These are phyloP conservation scores for Picus viridis DNA, from an alignment of 2,797 vertebrate species.

Conservation along the genomic window DNA sequence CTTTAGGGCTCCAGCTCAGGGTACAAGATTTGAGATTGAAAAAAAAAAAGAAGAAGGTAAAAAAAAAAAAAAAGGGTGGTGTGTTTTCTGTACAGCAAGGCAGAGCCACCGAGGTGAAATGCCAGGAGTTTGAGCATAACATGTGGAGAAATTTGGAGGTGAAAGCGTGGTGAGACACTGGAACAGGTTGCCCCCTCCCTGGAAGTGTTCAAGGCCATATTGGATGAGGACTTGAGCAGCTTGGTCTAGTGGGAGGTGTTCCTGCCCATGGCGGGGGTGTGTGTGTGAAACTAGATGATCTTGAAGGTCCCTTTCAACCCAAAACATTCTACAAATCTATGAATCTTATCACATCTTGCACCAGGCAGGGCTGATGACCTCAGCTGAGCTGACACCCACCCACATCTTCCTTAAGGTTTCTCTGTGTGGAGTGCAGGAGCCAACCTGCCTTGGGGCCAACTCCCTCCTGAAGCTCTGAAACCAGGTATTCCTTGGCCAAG, in stretches of 20 bases:
- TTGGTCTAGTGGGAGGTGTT: too few species aligned
- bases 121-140: not conserved
- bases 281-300: too few species aligned
- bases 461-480: not conserved
- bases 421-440: not conserved
- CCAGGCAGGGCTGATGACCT: not conserved
- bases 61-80: not conserved
- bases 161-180: not conserved
- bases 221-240: too few species aligned
- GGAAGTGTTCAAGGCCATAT: too few species aligned
- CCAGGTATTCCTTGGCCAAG: not conserved
- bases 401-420: not conserved
- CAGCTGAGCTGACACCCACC: not conserved
- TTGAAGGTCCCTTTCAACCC: too few species aligned
- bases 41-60: too few species aligned
- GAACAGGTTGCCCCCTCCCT: too few species aligned
- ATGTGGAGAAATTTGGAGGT: not conserved
- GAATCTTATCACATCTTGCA: rapidly evolving
- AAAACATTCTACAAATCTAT: not conserved
- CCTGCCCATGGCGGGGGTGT: too few species aligned
- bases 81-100: not conserved
- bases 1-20: constrained; percentile 26
- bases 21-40: not conserved
- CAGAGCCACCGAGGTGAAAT: not conserved
- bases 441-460: not conserved